These are phyloP conservation scores for Lasioglossum zephyrum DNA, from an alignment of 2,888 invertebrate genomes.

Conservation along the genomic window DNA sequence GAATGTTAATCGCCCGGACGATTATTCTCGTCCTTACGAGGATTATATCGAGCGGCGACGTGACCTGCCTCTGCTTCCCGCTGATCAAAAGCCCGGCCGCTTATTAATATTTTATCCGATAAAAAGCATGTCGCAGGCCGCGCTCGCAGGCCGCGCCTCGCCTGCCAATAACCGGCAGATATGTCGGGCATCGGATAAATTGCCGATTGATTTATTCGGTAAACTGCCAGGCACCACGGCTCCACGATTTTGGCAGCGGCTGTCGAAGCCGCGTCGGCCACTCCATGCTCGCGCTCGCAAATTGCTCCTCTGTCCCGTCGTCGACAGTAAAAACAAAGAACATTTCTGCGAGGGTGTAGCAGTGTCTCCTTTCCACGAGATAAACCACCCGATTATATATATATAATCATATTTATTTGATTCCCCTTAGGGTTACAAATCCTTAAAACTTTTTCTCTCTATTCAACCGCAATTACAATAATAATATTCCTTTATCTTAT, in stretches of 20 bases:
- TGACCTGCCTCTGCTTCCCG: slow-evolving; percentile 16
- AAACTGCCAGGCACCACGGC: not conserved
- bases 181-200: slow-evolving; percentile 2
- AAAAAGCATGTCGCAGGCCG: slow-evolving; percentile 49
- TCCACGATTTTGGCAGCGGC: not conserved
- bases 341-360: too few species aligned
- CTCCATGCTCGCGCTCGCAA: not conserved
- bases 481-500: too few species aligned
- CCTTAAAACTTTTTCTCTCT: too few species aligned
- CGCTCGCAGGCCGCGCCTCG: not conserved
- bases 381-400: too few species aligned
- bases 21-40: slow-evolving; percentile 27
- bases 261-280: not conserved
- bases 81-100: slow-evolving; percentile 18
- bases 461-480: too few species aligned
- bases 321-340: not conserved
- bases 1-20: slow-evolving; percentile 6
- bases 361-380: too few species aligned
- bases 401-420: too few species aligned
- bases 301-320: not conserved
- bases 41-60: slow-evolving; percentile 28
- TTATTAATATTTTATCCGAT: slow-evolving; percentile 57
- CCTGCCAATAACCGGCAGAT: slow-evolving; percentile 38
- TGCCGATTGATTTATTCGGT: not conserved
- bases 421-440: too few species aligned